Evolutionary conservation across 2,888 invertebrate genomes (phyloP).

Genomic region (Athalia cordata): DNA sequence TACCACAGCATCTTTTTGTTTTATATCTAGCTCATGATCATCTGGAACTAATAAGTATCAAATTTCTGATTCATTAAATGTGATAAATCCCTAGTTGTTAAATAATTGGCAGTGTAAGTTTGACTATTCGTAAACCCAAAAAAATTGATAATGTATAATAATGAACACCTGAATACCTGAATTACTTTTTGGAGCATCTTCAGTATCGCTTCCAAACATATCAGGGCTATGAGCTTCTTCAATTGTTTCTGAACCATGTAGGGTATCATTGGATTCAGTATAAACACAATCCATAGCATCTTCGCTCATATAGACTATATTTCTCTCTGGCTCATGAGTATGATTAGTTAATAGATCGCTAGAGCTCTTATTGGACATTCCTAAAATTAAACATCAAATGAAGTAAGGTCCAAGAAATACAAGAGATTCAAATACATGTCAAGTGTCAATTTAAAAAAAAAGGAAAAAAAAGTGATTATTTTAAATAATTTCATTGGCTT

Average conservation of each 20-base stretch:
- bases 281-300: constrained; percentile 58
- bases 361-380: constrained; percentile 52
- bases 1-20: constrained; percentile 27
- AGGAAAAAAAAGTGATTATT: neutral
- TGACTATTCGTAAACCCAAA: neutral
- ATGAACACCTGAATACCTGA: constrained; percentile 7
- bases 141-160: neutral
- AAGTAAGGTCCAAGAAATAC: neutral
- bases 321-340: constrained; percentile 45
- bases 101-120: neutral
- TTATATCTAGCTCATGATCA: neutral
- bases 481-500: constrained; percentile 25
- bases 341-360: constrained; percentile 45
- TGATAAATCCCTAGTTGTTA: neutral
- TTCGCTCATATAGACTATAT: constrained; percentile 56
- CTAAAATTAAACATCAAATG: constrained; percentile 47
- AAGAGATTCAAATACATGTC: neutral
- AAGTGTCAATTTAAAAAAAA: constrained; percentile 22
- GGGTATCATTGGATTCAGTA: constrained; percentile 46
- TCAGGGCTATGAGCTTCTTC: constrained; percentile 65
- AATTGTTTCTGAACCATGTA: constrained; percentile 39
- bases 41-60: constrained; percentile 25
- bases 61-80: neutral
- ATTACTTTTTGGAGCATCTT: constrained; percentile 54
- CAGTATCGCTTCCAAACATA: constrained; percentile 68